phyloP scores from a whole-genome alignment of 1,140 invertebrate species.

The Drosophila dunni region DNA sequence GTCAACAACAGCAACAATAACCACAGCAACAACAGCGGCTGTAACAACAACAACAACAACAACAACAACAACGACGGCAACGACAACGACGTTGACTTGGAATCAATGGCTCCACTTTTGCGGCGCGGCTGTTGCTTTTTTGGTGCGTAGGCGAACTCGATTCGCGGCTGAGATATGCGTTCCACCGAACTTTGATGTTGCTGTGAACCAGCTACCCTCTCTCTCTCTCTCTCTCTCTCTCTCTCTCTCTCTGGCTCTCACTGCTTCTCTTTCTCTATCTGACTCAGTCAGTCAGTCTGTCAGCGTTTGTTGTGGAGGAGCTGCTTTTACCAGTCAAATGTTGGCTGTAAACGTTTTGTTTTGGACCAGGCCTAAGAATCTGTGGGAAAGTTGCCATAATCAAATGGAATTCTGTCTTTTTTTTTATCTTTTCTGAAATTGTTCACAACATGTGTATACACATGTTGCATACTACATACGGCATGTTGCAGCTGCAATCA shows the following conservation, averaged over 20 bases:
- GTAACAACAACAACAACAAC: too few relatives aligned
- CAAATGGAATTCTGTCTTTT: conserved; percentile 67
- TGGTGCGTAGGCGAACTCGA: conserved; percentile 79
- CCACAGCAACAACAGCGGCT: conserved; percentile 39
- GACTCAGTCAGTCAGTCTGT: conserved; percentile 4
- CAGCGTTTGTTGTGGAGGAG: conserved; percentile 31
- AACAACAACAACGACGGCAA: conserved; percentile 33
- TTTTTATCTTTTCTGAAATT: conserved; percentile 51
- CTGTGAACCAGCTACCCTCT: conserved; percentile 63
- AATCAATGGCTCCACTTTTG: conserved; percentile 81
- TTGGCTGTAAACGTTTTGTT: conserved; percentile 74
- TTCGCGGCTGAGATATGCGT: conserved; percentile 80
- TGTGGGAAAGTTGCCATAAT: conserved; percentile 80
- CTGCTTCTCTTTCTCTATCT: conserved; percentile 23
- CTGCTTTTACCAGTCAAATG: conserved; percentile 56
- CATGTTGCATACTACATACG: conserved; percentile 53
- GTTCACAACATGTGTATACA: conserved; percentile 69
- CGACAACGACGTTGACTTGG: conserved; percentile 58
- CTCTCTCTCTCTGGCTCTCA: conserved; percentile 24
- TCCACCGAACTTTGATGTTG: conserved; percentile 82
- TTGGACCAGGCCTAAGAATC: conserved; percentile 54
- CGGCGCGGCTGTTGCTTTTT: conserved; percentile 64
- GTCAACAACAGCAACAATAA: conserved; percentile 41
- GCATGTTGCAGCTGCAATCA: conserved; percentile 57
- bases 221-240: conserved; percentile 13